A percentile compares a stretch with the other conserved stretches of the same genome.
Conservation (phyloP, 2,113 vertebrate genomes). For the Pseudonaja textilis region DNA sequence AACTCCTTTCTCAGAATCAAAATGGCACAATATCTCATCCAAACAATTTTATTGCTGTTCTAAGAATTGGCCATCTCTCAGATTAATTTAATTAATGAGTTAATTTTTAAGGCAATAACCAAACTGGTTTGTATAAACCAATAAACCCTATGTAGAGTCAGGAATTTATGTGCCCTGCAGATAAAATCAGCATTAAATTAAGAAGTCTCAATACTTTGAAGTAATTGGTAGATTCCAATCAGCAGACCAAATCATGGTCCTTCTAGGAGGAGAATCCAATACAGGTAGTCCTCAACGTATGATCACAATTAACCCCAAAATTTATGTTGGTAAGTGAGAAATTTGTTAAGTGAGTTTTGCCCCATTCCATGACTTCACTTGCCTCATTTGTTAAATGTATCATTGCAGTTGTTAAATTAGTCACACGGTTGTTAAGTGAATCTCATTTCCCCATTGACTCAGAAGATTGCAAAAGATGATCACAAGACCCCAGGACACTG, state of each 20-base stretch:
- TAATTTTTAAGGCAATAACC: slow-evolving; percentile 15
- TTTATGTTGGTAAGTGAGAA: not conserved
- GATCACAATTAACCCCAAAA: not conserved
- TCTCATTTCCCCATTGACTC: not conserved
- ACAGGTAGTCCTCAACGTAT: not conserved
- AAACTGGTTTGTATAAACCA: slow-evolving; percentile 8
- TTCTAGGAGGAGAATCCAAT: not conserved
- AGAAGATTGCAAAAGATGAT: not conserved
- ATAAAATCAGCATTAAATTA: not conserved
- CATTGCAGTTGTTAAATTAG: not conserved
- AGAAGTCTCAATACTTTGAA: not conserved
- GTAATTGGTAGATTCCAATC: not conserved
- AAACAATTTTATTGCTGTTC: slow-evolving; percentile 34
- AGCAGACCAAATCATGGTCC: fast-evolving
- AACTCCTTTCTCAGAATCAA: slow-evolving; percentile 35
- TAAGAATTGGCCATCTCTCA: slow-evolving; percentile 47
- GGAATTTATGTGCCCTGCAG: slow-evolving; percentile 35
- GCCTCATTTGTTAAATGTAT: not conserved
- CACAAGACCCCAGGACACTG: not conserved
- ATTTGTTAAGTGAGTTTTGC: not conserved
- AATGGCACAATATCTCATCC: slow-evolving; percentile 40
- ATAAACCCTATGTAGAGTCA: not conserved
- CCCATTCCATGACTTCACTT: not conserved
- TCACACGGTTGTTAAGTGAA: not conserved
- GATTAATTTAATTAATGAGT: slow-evolving; percentile 52